A percentile compares a stretch with the other conserved stretches of the same genome.
These are phyloP conservation scores for Natator depressus DNA, from an alignment of 2,113 vertebrate genomes.

Conservation along the genomic window DNA sequence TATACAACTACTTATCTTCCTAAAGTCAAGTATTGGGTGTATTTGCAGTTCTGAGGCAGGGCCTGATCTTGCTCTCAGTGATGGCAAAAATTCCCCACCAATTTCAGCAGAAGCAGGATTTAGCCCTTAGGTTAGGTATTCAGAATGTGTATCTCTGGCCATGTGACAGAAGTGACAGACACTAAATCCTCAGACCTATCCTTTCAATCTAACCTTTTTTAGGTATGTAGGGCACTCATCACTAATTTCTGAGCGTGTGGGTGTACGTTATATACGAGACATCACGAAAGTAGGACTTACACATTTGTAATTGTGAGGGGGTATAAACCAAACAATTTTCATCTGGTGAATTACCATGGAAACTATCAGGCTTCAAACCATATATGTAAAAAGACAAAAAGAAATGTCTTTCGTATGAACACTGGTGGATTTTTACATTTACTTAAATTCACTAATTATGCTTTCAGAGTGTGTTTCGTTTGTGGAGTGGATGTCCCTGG, in stretches of 20 bases:
- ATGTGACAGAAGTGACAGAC: accelerated
- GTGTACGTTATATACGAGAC: neutral
- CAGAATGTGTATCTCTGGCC: neutral
- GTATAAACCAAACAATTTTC: neutral
- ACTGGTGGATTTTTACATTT: too few relatives aligned
- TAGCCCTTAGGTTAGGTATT: neutral
- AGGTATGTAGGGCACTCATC: neutral
- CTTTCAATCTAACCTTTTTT: neutral
- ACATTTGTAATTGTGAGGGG: neutral
- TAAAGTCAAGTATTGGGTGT: neutral
- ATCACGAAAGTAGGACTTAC: neutral
- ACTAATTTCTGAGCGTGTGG: neutral
- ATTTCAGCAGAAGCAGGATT: neutral
- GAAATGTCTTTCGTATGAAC: neutral
- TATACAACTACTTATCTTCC: neutral
- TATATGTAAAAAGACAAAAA: neutral
- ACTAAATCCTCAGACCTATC: neutral
- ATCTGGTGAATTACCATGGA: neutral
- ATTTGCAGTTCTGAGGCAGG: neutral
- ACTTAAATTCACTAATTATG: neutral
- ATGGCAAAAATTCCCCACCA: neutral
- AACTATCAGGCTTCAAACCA: neutral
- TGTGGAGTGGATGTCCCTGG: neutral
- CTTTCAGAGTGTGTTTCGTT: neutral
- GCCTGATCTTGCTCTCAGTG: neutral